A percentile compares a stretch with the other conserved stretches of the same genome.
Evolutionary conservation across 2,888 invertebrate genomes (phyloP).

Genomic region (Nipponacmea schrenckii): DNA sequence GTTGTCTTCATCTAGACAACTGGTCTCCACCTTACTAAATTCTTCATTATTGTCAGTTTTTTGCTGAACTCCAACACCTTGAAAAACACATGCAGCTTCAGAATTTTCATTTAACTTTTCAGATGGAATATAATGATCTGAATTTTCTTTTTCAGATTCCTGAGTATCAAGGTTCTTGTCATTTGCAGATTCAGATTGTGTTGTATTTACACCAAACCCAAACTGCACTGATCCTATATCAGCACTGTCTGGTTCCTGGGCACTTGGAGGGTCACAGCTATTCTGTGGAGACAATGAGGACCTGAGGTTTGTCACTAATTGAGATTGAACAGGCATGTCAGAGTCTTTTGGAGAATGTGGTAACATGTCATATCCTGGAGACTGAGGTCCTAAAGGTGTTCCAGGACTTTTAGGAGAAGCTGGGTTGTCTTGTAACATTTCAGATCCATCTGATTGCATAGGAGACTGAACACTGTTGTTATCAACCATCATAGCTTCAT

Average conservation of each 20-base stretch:
- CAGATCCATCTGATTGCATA: not conserved
- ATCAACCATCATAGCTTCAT: not conserved
- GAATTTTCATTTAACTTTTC: not conserved
- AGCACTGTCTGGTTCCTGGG: not conserved
- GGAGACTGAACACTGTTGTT: not conserved
- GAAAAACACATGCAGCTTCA: not conserved
- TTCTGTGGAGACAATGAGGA: not conserved
- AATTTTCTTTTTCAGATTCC: not conserved
- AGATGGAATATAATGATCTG: constrained; percentile 8
- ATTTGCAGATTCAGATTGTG: not conserved
- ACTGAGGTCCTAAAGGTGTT: not conserved
- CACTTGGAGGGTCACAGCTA: not conserved
- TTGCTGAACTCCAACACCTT: not conserved
- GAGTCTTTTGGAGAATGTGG: not conserved
- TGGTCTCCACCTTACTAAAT: constrained; percentile 4
- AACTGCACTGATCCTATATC: not conserved
- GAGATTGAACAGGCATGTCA: not conserved
- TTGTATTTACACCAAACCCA: not conserved
- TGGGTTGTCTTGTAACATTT: not conserved
- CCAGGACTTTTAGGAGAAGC: not conserved
- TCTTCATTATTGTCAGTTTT: constrained; percentile 10
- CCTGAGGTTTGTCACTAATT: not conserved
- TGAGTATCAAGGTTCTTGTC: not conserved
- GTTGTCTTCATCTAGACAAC: constrained; percentile 11
- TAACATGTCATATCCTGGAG: not conserved